phyloP scores from a whole-genome alignment of 2,888 invertebrate species.

The Willowsia nigromaculata region DNA sequence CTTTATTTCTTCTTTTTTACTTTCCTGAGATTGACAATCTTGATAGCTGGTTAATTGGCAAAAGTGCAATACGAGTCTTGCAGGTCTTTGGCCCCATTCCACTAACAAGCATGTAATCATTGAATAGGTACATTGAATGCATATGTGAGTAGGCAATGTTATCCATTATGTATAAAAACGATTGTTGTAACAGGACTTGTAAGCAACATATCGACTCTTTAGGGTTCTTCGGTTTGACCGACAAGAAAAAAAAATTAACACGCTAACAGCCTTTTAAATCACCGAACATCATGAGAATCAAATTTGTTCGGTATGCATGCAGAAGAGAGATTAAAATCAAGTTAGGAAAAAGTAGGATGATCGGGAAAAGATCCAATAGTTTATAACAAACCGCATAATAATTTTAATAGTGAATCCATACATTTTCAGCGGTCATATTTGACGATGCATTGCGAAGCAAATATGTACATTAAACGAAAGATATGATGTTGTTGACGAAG shows the following conservation, averaged over 20 bases:
- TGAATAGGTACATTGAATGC: neutral
- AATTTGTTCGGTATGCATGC: neutral
- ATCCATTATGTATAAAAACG: conserved; percentile 6
- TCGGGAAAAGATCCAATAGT: too few relatives aligned
- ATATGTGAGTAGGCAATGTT: neutral
- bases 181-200: conserved; percentile 51
- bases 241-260: conserved; percentile 28
- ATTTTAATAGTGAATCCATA: too few relatives aligned
- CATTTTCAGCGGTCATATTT: too few relatives aligned
- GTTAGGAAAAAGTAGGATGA: too few relatives aligned
- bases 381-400: too few relatives aligned
- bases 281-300: conserved; percentile 8
- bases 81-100: conserved; percentile 57
- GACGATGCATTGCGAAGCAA: too few relatives aligned
- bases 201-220: conserved; percentile 39
- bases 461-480: too few relatives aligned
- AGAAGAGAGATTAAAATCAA: conserved; percentile 48
- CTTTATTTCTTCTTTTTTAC: conserved; percentile 9
- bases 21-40: conserved; percentile 61
- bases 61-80: conserved; percentile 50
- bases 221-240: conserved; percentile 25
- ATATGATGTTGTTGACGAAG: too few relatives aligned
- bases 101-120: conserved; percentile 49
- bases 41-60: conserved; percentile 67
- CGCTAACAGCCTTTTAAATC: conserved; percentile 47